Percentiles rank a stretch among this genome's conserved stretches.
Evolutionary conservation across 1,140 invertebrate species (phyloP).

Genomic region (Pseudobourletiella spinata): DNA sequence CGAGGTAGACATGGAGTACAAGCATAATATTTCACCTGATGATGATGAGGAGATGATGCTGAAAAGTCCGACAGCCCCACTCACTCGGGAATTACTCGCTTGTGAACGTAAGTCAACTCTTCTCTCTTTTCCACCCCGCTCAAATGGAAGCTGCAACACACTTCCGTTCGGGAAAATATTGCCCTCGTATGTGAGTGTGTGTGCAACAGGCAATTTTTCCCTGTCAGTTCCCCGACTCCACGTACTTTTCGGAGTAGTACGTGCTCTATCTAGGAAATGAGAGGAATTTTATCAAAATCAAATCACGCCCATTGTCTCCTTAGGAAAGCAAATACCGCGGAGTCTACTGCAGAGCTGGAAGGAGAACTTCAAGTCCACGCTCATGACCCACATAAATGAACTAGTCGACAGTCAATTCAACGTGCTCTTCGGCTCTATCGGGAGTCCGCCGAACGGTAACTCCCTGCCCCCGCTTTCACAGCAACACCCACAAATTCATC

Average conservation of each 20-base stretch:
- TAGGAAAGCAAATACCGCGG: constrained; percentile 2
- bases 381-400: constrained; percentile 26
- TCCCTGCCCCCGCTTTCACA: neutral
- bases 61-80: constrained; percentile 13
- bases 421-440: constrained; percentile 15
- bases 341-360: constrained; percentile 18
- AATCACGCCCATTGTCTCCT: no score
- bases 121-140: no score
- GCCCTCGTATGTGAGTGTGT: no score
- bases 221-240: no score
- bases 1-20: constrained; percentile 24
- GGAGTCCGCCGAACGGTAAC: neutral
- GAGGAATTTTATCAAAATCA: no score
- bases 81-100: constrained; percentile 27
- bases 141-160: no score
- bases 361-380: constrained; percentile 28
- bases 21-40: neutral
- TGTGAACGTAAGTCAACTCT: constrained; percentile 25
- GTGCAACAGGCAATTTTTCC: no score
- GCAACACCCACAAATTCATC: neutral
- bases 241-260: no score
- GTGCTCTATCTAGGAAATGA: no score
- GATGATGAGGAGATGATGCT: neutral
- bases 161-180: no score
- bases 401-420: constrained; percentile 28